Conservation (phyloP, 2,113 vertebrate species). For the Microcebus jonahi region DNA sequence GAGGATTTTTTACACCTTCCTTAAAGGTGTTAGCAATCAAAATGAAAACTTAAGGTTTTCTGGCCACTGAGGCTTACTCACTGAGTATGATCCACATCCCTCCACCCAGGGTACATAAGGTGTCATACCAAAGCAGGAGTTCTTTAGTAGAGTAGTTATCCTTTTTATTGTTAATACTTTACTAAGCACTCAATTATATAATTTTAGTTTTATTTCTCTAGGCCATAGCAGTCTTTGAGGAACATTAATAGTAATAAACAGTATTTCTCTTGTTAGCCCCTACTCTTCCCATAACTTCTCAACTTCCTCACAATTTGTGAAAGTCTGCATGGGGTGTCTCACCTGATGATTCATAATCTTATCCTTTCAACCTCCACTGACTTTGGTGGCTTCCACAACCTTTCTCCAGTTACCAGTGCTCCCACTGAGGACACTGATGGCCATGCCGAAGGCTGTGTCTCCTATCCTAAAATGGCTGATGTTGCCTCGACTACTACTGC, state of each 20-base stretch:
- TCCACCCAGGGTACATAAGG: not conserved
- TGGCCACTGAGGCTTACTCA: not conserved
- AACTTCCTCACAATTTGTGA: not conserved
- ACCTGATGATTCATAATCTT: not conserved
- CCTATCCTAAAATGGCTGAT: not conserved
- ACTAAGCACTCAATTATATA: not conserved
- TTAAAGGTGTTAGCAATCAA: constrained; percentile 2
- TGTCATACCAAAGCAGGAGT: constrained; percentile 9
- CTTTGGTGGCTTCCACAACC: not conserved
- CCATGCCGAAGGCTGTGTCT: not conserved
- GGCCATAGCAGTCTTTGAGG: not conserved
- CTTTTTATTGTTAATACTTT: constrained; percentile 35
- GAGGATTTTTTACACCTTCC: constrained; percentile 13
- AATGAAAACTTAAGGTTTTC: not conserved
- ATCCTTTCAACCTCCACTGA: not conserved
- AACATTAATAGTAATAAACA: constrained; percentile 6
- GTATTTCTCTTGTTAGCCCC: not conserved
- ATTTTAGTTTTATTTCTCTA: not conserved
- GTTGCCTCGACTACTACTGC: not conserved
- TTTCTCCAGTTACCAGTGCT: not conserved
- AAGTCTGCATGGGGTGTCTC: not conserved
- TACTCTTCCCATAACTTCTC: not conserved
- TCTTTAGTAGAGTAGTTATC: not conserved
- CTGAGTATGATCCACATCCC: not conserved
- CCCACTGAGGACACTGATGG: not conserved